These are phyloP conservation scores for Micropoecilia bifurca DNA, from an alignment of 2,797 vertebrate species.

Conservation along the genomic window DNA sequence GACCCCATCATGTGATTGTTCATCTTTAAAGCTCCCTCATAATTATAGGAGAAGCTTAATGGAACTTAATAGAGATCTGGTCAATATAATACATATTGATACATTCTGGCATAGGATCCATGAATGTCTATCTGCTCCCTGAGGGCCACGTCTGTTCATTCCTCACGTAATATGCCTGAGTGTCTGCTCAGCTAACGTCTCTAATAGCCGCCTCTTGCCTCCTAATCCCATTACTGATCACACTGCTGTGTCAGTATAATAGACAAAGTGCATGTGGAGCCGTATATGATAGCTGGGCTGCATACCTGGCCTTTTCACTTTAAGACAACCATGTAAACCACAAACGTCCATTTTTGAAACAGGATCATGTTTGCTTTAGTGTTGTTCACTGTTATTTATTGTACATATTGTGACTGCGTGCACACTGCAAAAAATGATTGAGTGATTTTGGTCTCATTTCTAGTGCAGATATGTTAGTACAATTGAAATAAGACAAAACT, in stretches of 20 bases:
- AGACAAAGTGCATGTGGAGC: slow-evolving; percentile 40
- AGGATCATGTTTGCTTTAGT: not conserved
- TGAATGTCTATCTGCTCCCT: slow-evolving; percentile 24
- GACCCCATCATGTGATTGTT: slow-evolving; percentile 30
- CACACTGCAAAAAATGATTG: no score
- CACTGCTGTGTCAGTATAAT: slow-evolving; percentile 55
- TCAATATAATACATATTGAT: slow-evolving; percentile 60
- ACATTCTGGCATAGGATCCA: slow-evolving; percentile 24
- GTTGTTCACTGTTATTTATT: slow-evolving; percentile 2
- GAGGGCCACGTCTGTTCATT: slow-evolving; percentile 40
- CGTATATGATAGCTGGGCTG: slow-evolving; percentile 18
- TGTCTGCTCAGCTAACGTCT: slow-evolving; percentile 52
- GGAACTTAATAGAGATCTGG: slow-evolving; percentile 42
- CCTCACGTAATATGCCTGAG: slow-evolving; percentile 58
- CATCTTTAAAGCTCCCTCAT: slow-evolving; percentile 29
- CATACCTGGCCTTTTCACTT: slow-evolving; percentile 12
- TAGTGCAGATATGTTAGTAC: no score
- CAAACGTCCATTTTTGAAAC: not conserved
- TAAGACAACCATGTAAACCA: slow-evolving; percentile 13
- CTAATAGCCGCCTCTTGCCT: slow-evolving; percentile 47
- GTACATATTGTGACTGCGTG: not conserved
- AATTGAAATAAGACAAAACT: no score
- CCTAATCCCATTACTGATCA: slow-evolving; percentile 74
- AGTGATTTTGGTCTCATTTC: no score
- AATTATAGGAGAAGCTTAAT: slow-evolving; percentile 43